Evolutionary conservation across 1,140 invertebrate genomes (phyloP), one percentile per base, ranked within the genome.

Genomic region (Pogonus chalceus): DNA sequence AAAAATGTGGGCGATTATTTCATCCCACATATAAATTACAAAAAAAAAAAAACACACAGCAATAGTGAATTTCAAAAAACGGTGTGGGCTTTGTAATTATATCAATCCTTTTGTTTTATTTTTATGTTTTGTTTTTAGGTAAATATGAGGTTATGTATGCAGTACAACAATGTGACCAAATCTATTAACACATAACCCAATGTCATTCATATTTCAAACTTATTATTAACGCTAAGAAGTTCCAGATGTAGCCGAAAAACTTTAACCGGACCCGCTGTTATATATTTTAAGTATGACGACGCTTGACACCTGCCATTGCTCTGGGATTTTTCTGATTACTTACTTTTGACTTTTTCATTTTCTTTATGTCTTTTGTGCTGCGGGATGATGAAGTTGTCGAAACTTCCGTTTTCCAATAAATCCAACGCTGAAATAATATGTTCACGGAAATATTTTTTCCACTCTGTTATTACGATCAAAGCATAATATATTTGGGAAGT

Each of bases 301-400:
- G 37, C 18, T 43, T 43, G 37, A 43, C 37, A 43, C 37, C 37
- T 43, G 37, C 37, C 37, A 43, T 18, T 43, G 37, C 18, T 9
- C 18, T 43, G 18, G 37, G 37, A 43, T 43, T 9, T 12, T 18
- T 43, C 7, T 43, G 37, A 43, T 43, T 43, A 43, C 37, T 43
- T 43, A 43, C 37, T 43, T 43, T 43, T 43, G 37, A 43, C 37
- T 43, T 43, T 43, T 43, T 43, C 37, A 43, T 43, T 43, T 43
- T 43, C 37, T 43, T 18, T 18, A 16, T 43, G 37, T 43, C 9
- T 43, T 9, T 43, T 43, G 37, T 12, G 37, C 37, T 9, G 37
- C 26, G 26, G 18, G 9, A 43, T 43, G 37, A 43, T 43, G 37
- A 43, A 43, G 9, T 43, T 43, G 37, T 43, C 37, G 37, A 43